These are phyloP conservation scores for Phortica magna DNA, from an alignment of 2,888 invertebrate species.

Conservation along the genomic window DNA sequence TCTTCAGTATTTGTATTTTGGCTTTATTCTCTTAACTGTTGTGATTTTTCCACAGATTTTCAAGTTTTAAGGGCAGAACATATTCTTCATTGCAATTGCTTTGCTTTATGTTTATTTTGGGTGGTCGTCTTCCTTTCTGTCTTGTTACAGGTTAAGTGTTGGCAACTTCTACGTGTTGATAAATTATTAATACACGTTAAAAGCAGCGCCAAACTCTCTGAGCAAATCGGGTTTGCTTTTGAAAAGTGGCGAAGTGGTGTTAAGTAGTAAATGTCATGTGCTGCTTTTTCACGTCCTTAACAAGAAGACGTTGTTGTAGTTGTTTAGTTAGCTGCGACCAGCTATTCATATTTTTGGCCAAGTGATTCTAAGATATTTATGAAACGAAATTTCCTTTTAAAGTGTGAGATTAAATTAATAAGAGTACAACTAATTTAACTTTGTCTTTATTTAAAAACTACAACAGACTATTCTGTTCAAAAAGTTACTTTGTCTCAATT, in stretches of 20 bases:
- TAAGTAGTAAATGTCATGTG: conserved; percentile 38
- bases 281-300: conserved; percentile 56
- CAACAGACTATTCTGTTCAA: too few relatives aligned
- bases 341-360: conserved; percentile 33
- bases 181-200: conserved; percentile 75
- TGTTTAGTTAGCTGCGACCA: conserved; percentile 75
- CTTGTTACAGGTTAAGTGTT: conserved; percentile 58
- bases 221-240: conserved; percentile 37
- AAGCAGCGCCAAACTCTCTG: conserved; percentile 66
- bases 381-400: too few relatives aligned
- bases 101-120: neutral
- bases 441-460: too few relatives aligned
- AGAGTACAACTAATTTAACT: too few relatives aligned
- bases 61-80: conserved; percentile 22
- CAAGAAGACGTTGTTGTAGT: conserved; percentile 53
- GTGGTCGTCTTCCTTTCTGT: conserved; percentile 21
- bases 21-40: conserved; percentile 33
- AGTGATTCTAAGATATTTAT: too few relatives aligned
- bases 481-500: too few relatives aligned
- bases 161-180: conserved; percentile 71
- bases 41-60: conserved; percentile 48
- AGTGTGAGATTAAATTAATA: too few relatives aligned
- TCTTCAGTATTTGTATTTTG: conserved; percentile 29
- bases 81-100: neutral
- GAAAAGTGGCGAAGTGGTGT: conserved; percentile 42